These are phyloP conservation scores for Neopipo cinnamomea DNA, from an alignment of 2,113 vertebrate genomes.

Conservation along the genomic window DNA sequence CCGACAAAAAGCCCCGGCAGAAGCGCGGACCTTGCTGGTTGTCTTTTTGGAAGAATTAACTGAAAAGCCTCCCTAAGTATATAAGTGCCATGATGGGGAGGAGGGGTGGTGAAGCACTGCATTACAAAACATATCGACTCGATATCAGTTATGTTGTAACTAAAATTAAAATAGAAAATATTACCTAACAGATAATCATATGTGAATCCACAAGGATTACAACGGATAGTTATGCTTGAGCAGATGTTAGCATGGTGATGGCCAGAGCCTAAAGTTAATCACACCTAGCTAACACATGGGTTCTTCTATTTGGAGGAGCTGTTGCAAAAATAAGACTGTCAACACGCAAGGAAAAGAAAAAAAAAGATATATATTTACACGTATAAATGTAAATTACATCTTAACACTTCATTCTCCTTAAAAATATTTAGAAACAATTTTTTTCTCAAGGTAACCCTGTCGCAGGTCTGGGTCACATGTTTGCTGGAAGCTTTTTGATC, in stretches of 20 bases:
- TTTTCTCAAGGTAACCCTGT: not conserved
- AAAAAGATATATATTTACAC: not conserved
- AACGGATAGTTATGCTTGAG: not conserved
- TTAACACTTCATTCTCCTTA: not conserved
- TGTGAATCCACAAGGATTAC: not conserved
- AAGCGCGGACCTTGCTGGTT: fast-evolving
- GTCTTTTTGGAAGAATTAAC: not conserved
- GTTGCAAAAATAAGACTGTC: not conserved
- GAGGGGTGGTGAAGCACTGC: not conserved
- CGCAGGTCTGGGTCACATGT: not conserved
- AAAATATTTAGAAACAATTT: not conserved
- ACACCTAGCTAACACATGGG: fast-evolving
- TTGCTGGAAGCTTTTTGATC: not conserved
- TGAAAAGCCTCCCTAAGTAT: fast-evolving
- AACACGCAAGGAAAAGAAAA: fast-evolving
- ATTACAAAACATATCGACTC: not conserved
- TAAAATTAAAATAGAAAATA: not conserved
- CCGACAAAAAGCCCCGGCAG: not conserved
- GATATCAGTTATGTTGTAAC: not conserved
- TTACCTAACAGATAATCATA: no score
- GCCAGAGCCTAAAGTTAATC: not conserved
- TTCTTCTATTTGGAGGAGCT: not conserved
- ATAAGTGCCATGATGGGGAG: not conserved
- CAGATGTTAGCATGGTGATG: not conserved
- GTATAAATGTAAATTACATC: not conserved